Evolutionary conservation across 2,797 vertebrate species (phyloP).

Genomic region (Emys orbicularis): DNA sequence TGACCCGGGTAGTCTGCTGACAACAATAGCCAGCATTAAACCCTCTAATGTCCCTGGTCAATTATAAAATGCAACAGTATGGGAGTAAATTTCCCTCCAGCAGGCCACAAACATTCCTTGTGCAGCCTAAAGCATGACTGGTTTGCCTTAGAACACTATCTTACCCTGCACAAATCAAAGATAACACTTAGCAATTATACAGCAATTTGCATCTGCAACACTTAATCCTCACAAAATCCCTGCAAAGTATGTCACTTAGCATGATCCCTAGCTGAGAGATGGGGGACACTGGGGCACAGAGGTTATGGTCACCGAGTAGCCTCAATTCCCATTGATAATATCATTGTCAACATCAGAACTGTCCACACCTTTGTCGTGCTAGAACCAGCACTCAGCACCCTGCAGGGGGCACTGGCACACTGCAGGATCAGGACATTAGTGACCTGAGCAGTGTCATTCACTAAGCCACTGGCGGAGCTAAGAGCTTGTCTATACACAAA

Average conservation of each 20-base stretch:
- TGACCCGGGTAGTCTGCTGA: background rate
- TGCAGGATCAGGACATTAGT: background rate
- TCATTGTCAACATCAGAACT: background rate
- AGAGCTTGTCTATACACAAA: background rate
- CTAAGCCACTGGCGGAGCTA: background rate
- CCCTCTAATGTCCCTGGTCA: background rate
- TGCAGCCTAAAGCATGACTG: background rate
- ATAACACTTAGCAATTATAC: background rate
- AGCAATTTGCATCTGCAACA: background rate
- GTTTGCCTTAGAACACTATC: background rate
- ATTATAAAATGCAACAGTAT: background rate
- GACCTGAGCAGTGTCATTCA: background rate
- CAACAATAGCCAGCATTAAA: background rate
- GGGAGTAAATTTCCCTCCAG: background rate
- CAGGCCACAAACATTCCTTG: background rate
- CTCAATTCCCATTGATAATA: too few species aligned
- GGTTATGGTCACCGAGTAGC: background rate
- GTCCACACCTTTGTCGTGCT: too few species aligned
- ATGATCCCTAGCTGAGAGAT: too few species aligned
- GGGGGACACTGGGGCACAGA: background rate
- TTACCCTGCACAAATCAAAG: background rate
- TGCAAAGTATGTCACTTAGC: background rate
- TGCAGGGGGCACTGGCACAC: too few species aligned
- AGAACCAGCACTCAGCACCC: too few species aligned
- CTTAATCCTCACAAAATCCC: background rate